Evolutionary conservation across 2,797 vertebrate species (phyloP), one percentile per base, ranked within the genome.

Genomic region (Catamblyrhynchus diadema): DNA sequence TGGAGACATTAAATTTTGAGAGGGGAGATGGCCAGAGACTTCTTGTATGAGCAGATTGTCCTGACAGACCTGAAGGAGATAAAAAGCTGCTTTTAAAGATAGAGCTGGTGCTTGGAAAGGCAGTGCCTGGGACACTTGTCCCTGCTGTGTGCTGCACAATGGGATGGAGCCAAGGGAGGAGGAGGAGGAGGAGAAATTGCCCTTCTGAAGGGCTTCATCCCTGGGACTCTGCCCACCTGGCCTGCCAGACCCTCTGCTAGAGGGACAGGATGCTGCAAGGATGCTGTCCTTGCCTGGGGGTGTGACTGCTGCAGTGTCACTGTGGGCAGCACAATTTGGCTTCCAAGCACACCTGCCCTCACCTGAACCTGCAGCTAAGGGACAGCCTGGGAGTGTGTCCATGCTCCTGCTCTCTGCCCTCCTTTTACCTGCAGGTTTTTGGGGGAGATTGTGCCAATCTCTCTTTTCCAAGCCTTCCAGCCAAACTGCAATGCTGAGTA

Each of bases 311-410:
- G 42, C 66, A 33, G 54, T 7, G 42, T 24, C 71, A 13, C 66
- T 1, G 12, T 7, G 17, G 47, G 41, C 57, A 90, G 56, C 80
- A 70, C 57, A 3, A 32, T 35, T 47, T 81, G 71, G 19, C 51
- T 91, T n/a, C 72, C 28, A 23, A 6, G 2, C 73, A 65, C 42
- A 10, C 8, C 53, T 91, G 12, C 18, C 69, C 41, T 69, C 54
- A 24, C 62, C 70, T 70, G 84, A 81, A 51, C 41, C 54, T 39
- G 53, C 83, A 27, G 62, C 59, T 5, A 1, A 17, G 73, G 22
- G 32, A 22, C 0, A 1, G 12, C 2, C 67, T 44, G 37, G 7
- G 7, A 9, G 4, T 0, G 0, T 12, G 12, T 17, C 37, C 67
- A 0, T 3, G 39, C 27, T 62, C 44, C 62, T 59, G 32, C 37